Evolutionary conservation across 2,113 vertebrate genomes (phyloP).

Genomic region (Oncorhynchus keta): DNA sequence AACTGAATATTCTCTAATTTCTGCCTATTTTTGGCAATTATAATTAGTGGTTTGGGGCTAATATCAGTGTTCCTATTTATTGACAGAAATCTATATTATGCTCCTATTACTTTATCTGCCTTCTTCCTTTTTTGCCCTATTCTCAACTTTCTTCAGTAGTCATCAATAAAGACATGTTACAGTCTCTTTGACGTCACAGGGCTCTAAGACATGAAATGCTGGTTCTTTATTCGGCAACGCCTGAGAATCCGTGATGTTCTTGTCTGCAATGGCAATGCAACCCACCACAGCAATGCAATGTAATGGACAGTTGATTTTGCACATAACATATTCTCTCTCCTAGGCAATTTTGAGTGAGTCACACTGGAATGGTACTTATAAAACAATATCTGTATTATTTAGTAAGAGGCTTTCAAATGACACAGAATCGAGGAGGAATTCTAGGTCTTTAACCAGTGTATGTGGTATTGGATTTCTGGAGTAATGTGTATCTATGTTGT

Average conservation of each 20-base stretch:
- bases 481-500: not conserved
- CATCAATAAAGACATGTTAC: not conserved
- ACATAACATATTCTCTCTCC: not conserved
- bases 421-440: not conserved
- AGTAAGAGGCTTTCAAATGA: not conserved
- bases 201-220: not conserved
- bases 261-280: not conserved
- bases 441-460: not conserved
- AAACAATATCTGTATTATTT: not conserved
- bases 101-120: not conserved
- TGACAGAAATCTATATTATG: not conserved
- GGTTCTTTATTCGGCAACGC: not conserved
- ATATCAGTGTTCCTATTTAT: constrained; percentile 7
- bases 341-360: not conserved
- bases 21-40: constrained; percentile 25
- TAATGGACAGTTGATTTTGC: not conserved
- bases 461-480: not conserved
- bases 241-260: not conserved
- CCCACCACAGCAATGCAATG: not conserved
- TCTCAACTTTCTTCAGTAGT: not conserved
- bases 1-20: constrained; percentile 35
- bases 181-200: not conserved
- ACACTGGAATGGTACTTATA: not conserved
- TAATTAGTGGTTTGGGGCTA: constrained; percentile 29
- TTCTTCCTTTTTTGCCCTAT: not conserved